Evolutionary conservation across 2,797 vertebrate genomes (phyloP).

Genomic region (Cichlasoma orientale): DNA sequence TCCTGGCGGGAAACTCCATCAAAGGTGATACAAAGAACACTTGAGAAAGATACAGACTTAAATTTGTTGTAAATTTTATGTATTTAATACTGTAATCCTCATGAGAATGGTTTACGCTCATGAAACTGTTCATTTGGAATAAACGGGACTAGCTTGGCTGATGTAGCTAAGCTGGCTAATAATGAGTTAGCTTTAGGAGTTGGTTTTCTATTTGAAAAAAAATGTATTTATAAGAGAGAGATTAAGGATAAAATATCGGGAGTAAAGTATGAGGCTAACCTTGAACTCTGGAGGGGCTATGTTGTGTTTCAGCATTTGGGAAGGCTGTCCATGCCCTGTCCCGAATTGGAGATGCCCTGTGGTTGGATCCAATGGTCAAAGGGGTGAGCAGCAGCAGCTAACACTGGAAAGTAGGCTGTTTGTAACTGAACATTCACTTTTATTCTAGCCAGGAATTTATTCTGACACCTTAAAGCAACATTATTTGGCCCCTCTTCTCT

Average conservation of each 20-base stretch:
- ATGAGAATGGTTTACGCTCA: not conserved
- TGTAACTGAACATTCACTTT: too few species aligned
- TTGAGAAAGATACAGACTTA: not conserved
- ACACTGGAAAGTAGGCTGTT: too few species aligned
- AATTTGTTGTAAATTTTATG: not conserved
- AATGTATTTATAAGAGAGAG: not conserved
- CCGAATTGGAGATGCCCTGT: conserved; percentile 89
- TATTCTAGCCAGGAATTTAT: too few species aligned
- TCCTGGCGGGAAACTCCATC: conserved; percentile 71
- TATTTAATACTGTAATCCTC: not conserved
- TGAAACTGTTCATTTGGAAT: not conserved
- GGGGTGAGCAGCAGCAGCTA: conserved; percentile 82
- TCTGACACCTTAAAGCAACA: too few species aligned
- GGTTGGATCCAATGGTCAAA: conserved; percentile 88
- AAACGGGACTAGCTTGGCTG: not conserved
- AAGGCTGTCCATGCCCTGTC: conserved; percentile 90
- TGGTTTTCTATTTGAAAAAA: not conserved
- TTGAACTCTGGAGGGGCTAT: not conserved
- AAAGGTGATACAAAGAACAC: conserved; percentile 68
- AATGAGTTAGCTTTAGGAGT: not conserved
- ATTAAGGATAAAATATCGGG: not conserved
- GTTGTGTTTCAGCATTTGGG: conserved; percentile 82
- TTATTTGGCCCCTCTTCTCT: not conserved
- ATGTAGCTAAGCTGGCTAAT: not conserved
- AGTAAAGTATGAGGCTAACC: not conserved